Percentiles rank a stretch among this genome's conserved stretches.
These are phyloP conservation scores for Seira sanloemensis DNA, from an alignment of 2,888 invertebrate species.

Conservation along the genomic window DNA sequence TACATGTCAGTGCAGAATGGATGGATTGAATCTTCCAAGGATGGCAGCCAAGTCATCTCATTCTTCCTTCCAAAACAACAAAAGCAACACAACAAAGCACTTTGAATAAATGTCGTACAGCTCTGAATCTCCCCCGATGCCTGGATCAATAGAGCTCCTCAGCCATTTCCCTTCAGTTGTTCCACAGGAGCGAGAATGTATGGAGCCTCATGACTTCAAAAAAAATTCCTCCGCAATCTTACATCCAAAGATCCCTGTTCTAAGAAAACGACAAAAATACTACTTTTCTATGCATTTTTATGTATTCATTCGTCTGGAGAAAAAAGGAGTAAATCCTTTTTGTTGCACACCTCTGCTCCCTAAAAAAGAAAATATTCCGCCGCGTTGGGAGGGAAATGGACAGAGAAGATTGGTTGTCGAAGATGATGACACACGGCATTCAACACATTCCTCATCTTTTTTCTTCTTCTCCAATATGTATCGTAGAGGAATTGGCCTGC, in stretches of 20 bases:
- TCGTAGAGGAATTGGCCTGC: background rate
- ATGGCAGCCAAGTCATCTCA: background rate
- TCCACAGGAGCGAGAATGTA: too few relatives aligned
- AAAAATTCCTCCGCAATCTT: too few relatives aligned
- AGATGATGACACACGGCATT: background rate
- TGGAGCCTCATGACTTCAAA: too few relatives aligned
- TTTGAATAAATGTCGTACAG: slow-evolving; percentile 22
- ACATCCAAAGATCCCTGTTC: too few relatives aligned
- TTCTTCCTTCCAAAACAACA: background rate
- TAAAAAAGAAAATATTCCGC: too few relatives aligned
- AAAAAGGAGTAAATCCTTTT: too few relatives aligned
- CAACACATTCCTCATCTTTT: background rate
- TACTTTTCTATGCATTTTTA: too few relatives aligned
- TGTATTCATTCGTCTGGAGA: too few relatives aligned
- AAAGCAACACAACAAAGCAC: slow-evolving; percentile 42
- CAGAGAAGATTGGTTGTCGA: background rate
- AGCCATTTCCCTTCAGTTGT: background rate
- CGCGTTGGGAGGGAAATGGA: slow-evolving; percentile 3
- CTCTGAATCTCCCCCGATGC: background rate
- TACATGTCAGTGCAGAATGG: background rate
- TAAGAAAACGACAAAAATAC: too few relatives aligned
- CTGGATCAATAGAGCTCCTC: slow-evolving; percentile 15
- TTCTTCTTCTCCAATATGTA: background rate
- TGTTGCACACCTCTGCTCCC: too few relatives aligned
- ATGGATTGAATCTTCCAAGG: background rate